Percentiles rank a stretch among this genome's conserved stretches.
Conservation (phyloP, 1,140 invertebrate species). For the Drosophila santomea region DNA sequence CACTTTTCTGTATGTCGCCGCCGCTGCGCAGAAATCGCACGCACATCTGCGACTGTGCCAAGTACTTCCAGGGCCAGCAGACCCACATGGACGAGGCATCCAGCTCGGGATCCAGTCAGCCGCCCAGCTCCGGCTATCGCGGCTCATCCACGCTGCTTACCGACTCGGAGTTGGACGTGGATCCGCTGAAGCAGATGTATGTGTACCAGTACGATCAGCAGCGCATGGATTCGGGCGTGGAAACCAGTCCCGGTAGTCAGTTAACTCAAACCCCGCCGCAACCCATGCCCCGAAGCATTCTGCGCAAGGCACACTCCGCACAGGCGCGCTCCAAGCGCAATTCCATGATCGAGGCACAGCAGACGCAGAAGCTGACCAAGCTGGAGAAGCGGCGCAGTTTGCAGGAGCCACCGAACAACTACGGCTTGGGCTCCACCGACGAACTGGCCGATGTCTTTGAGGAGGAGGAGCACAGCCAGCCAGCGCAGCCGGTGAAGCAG, state of each 20-base stretch:
- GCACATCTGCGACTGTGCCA: conserved; percentile 87
- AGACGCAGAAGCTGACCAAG: conserved; percentile 86
- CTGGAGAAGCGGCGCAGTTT: conserved; percentile 89
- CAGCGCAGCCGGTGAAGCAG: conserved; percentile 84
- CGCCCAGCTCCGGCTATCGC: conserved; percentile 92
- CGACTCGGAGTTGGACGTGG: conserved; percentile 89
- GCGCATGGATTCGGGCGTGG: conserved; percentile 75
- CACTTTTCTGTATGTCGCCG: conserved; percentile 88
- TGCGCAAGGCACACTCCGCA: conserved; percentile 75
- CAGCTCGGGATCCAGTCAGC: conserved; percentile 90
- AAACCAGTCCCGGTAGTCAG: conserved; percentile 63
- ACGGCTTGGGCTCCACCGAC: conserved; percentile 86
- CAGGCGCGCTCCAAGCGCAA: conserved; percentile 88
- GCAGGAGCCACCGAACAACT: conserved; percentile 90
- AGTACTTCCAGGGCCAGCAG: conserved; percentile 75
- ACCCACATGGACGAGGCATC: conserved; percentile 85
- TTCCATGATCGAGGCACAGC: conserved; percentile 92
- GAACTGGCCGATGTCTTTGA: conserved; percentile 87
- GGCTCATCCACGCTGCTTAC: conserved; percentile 93
- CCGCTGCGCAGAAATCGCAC: conserved; percentile 86
- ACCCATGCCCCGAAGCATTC: conserved; percentile 85
- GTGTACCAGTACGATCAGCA: conserved; percentile 92
- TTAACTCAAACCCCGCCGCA: conserved; percentile 84
- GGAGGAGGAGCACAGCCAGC: conserved; percentile 85
- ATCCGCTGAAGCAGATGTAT: conserved; percentile 86